Percentiles rank a stretch among this genome's conserved stretches.
These are phyloP conservation scores for Pseudoatta argentina DNA, from an alignment of 1,140 invertebrate species.

Conservation along the genomic window DNA sequence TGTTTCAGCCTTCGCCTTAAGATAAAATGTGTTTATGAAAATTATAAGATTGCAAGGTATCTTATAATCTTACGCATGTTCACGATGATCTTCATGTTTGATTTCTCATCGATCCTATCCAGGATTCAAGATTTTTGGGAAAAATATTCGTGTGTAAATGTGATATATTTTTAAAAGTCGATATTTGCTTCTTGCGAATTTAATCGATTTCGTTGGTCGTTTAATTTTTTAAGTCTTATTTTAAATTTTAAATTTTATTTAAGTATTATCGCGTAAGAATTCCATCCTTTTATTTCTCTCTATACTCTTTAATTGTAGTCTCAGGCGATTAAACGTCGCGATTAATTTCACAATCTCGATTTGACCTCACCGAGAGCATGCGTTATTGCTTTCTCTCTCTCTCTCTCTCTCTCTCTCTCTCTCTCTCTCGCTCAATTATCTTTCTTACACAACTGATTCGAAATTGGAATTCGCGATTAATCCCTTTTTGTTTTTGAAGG, in stretches of 20 bases:
- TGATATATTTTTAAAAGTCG: constrained; percentile 41
- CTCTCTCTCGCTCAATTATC: constrained; percentile 37
- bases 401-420: too few relatives aligned
- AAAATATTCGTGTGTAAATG: neutral
- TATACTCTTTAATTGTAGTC: neutral
- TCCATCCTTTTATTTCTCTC: neutral
- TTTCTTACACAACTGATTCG: constrained; percentile 14
- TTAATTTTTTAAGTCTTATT: neutral
- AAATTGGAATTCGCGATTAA: constrained; percentile 36
- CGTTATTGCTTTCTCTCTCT: neutral
- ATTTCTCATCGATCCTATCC: neutral
- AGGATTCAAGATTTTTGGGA: neutral
- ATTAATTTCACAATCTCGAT: neutral
- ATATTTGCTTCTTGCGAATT: constrained; percentile 27
- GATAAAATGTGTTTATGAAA: constrained; percentile 60
- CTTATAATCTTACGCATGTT: neutral
- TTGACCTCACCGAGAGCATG: constrained; percentile 33
- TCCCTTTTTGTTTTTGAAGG: constrained; percentile 34
- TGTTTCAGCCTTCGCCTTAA: neutral
- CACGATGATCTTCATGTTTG: neutral
- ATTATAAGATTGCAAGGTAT: neutral
- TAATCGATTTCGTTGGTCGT: constrained; percentile 38
- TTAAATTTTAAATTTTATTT: constrained; percentile 53
- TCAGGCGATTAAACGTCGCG: neutral
- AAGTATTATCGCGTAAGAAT: constrained; percentile 47